Base-by-base conservation (phyloP, 2,113 vertebrate genomes). In the Anser brachyrhynchus region DNA sequence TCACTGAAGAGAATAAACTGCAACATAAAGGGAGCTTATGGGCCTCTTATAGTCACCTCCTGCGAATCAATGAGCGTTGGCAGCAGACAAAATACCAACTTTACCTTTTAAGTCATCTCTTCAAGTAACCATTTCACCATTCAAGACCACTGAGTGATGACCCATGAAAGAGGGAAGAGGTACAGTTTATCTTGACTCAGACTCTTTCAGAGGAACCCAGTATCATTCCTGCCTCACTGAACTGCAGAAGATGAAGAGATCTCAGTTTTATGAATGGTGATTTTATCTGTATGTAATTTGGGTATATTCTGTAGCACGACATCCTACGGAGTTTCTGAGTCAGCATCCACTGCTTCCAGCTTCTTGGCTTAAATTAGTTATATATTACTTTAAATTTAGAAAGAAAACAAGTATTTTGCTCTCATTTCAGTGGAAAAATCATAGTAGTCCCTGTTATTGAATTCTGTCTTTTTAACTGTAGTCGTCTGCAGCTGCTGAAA, bases 301-400 rank as follows among this genome's bases (percentile, higher is more conserved):
- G 28, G 26, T 58, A 7, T 22, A 14, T 79, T 87, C 33, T 35
- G 29, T 66, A 76, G 41, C 12, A 41, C 11, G 52, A 5, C 2
- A 0, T 57, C 2, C 1, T 59, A 35, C 52, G n/a, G 15, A 41
- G 8, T 74, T 82, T 73, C 0, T 0, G 25, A 51, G 11, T 17
- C 16, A 87, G 8, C 28, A 61, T 72, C 52, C 28, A 21, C 31
- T 62, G 23, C 72, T 93, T 95, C 66, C 59, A 78, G 12, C 35
- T 29, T 61, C 62, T 89, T 39, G 37, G 13, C 44, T 95, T 82
- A 78, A 84, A 86, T 72, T 80, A 76, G 9, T 44, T 57, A 7
- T 37, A 2, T 46, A 22, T 93, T 84, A 80, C 69, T 33, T 43
- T 82, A 22, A 62, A 54, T 84, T 62, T 59, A 20, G 22, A 33